A percentile compares a stretch with the other conserved stretches of the same genome.
phyloP scores from a whole-genome alignment of 2,888 invertebrate species.

The Plagodis pulveraria region DNA sequence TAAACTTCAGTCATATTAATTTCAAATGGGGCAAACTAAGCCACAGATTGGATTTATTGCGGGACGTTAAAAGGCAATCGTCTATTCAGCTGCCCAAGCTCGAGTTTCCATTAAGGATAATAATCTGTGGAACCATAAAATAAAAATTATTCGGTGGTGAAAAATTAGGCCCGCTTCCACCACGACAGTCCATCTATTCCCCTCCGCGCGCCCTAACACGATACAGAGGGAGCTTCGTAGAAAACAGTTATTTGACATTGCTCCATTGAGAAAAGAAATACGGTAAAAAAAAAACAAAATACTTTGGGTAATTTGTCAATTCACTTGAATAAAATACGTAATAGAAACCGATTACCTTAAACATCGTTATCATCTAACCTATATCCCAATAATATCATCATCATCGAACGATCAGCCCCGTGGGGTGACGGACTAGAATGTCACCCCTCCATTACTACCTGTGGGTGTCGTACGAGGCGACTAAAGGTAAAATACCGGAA shows the following conservation, averaged over 20 bases:
- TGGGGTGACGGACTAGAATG: too few species aligned
- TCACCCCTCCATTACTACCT: too few species aligned
- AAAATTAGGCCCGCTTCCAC: conserved; percentile 72
- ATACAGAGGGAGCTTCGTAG: conserved; percentile 44
- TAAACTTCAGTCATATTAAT: conserved; percentile 14
- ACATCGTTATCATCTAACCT: too few species aligned
- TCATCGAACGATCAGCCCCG: too few species aligned
- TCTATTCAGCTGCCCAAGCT: conserved; percentile 27
- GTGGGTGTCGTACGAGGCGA: too few species aligned
- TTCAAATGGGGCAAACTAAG: conserved; percentile 24
- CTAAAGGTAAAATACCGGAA: too few species aligned
- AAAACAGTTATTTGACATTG: conserved; percentile 18
- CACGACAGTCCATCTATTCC: conserved; percentile 77
- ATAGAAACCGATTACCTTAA: too few species aligned
- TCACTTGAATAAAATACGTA: too few species aligned
- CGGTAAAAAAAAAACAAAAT: too few species aligned
- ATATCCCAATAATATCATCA: too few species aligned
- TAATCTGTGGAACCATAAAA: conserved; percentile 47
- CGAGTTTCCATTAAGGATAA: conserved; percentile 36
- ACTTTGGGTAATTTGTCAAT: too few species aligned
- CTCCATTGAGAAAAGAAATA: too few species aligned
- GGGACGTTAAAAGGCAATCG: conserved; percentile 23
- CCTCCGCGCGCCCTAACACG: conserved; percentile 59
- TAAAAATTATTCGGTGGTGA: conserved; percentile 67
- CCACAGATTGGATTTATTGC: conserved; percentile 27